These are phyloP conservation scores for Haliclona indistincta DNA, from an alignment of 37 sponge, comb jelly and placozoan genomes.

Conservation along the genomic window DNA sequence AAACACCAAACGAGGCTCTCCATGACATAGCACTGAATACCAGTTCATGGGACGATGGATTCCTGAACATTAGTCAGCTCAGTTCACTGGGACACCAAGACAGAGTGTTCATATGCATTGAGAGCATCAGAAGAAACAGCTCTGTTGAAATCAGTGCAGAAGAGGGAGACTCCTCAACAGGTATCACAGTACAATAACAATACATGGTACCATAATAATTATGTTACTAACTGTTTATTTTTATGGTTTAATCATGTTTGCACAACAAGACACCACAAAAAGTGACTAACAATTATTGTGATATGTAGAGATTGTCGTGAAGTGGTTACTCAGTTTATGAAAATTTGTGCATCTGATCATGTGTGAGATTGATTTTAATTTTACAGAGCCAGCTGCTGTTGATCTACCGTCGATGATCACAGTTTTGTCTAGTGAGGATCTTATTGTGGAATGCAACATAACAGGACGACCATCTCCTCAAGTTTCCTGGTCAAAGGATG, in stretches of 20 bases:
- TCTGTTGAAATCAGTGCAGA: not conserved
- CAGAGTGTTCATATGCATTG: constrained; percentile 16
- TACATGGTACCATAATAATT: too few species aligned
- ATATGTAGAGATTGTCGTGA: too few species aligned
- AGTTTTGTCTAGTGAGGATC: too few species aligned
- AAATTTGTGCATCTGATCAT: too few species aligned
- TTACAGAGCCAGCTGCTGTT: not conserved
- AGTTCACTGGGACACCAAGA: not conserved
- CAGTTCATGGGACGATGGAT: not conserved
- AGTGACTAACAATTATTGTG: too few species aligned
- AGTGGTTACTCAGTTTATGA: too few species aligned
- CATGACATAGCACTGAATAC: constrained; percentile 21
- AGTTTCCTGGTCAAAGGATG: not conserved
- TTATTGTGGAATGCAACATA: not conserved
- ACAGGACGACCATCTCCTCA: not conserved
- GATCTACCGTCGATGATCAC: too few species aligned
- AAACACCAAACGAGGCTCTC: constrained; percentile 46
- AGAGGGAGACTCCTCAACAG: constrained; percentile 7
- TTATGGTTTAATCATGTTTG: too few species aligned
- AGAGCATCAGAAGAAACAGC: not conserved
- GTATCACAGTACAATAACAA: not conserved
- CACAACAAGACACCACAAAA: too few species aligned
- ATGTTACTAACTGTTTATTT: too few species aligned
- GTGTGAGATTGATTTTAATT: too few species aligned
- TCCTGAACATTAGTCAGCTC: not conserved